phyloP scores from a whole-genome alignment of 2,797 vertebrate species.

The Phyllotis vaccarum region DNA sequence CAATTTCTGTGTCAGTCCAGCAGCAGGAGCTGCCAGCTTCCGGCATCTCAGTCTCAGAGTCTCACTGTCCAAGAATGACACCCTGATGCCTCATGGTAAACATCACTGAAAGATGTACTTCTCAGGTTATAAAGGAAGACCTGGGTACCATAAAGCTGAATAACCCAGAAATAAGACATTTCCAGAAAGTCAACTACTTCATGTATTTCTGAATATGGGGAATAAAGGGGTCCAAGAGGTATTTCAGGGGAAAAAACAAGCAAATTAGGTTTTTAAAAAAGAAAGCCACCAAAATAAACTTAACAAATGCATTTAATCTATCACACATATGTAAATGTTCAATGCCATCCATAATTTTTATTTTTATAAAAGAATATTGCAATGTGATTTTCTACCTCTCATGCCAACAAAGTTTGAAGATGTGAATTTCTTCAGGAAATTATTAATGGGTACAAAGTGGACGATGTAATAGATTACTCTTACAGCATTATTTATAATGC shows the following conservation, averaged over 20 bases:
- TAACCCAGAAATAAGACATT: background rate
- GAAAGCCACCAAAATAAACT: background rate
- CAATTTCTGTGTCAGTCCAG: background rate
- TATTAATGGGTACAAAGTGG: background rate
- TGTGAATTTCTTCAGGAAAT: constrained; percentile 9
- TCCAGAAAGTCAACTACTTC: background rate
- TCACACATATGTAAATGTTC: background rate
- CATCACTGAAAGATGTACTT: background rate
- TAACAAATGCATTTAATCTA: background rate
- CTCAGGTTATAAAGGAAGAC: background rate
- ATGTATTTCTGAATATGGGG: too few species aligned
- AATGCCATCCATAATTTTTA: background rate
- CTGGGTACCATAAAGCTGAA: background rate
- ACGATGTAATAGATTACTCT: background rate
- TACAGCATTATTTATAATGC: background rate
- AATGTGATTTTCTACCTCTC: background rate
- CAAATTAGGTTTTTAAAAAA: background rate
- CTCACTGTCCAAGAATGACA: background rate
- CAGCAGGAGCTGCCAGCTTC: background rate
- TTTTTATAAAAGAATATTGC: background rate
- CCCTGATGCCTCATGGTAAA: background rate
- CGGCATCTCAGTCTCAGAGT: background rate
- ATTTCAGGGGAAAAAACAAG: background rate
- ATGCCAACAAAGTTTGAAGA: background rate
- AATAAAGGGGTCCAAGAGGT: background rate